phyloP scores from a whole-genome alignment of 1,140 invertebrate species.

The Polypedilum pembai region DNA sequence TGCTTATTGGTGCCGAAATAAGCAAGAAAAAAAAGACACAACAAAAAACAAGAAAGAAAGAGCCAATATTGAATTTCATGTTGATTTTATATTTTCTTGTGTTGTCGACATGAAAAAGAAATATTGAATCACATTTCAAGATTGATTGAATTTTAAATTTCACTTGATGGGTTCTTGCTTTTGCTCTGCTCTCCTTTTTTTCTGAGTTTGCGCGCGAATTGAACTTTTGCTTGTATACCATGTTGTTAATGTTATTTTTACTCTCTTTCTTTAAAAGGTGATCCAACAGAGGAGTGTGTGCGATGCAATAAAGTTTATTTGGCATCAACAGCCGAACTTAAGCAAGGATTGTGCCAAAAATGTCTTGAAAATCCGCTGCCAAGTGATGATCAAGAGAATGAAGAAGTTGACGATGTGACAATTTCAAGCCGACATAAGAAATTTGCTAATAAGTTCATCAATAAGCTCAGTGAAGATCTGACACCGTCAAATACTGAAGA shows the following conservation, averaged over 20 bases:
- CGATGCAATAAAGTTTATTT: slow-evolving; percentile 43
- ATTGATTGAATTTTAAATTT: slow-evolving; percentile 20
- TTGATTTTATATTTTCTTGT: neutral
- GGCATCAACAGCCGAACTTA: slow-evolving; percentile 34
- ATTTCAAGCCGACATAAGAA: slow-evolving; percentile 23
- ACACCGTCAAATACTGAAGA: slow-evolving; percentile 6
- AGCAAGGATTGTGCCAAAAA: slow-evolving; percentile 35
- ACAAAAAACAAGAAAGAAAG: no score
- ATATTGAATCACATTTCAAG: slow-evolving; percentile 18
- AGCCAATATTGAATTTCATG: no score
- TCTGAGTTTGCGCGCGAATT: neutral
- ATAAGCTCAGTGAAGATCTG: neutral
- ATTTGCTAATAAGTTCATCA: neutral
- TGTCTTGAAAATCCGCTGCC: slow-evolving; percentile 29
- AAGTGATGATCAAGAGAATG: slow-evolving; percentile 20
- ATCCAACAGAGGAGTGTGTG: slow-evolving; percentile 44
- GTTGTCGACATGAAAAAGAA: slow-evolving; percentile 15
- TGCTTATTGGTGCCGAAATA: no score
- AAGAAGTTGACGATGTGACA: slow-evolving; percentile 7
- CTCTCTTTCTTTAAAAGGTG: slow-evolving; percentile 32
- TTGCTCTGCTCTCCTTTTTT: neutral
- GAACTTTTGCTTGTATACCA: neutral
- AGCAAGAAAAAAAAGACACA: no score
- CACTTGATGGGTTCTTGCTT: neutral
- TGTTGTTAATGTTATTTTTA: neutral